Base-by-base conservation (phyloP, 2,113 vertebrate genomes). In the Bubo scandiacus region DNA sequence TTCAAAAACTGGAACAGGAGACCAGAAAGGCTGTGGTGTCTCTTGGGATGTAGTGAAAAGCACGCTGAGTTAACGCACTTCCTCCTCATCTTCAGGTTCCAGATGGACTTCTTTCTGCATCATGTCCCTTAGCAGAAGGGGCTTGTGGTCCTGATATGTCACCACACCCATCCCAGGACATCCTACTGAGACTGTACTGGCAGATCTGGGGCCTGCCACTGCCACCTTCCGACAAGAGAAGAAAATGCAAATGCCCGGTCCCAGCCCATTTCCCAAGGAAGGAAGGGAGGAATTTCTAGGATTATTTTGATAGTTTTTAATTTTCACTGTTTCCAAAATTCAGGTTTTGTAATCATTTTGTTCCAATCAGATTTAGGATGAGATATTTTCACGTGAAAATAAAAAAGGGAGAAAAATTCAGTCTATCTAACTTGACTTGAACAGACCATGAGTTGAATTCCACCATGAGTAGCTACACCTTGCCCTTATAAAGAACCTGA, bases 171-270 rank as follows among this genome's bases (percentile, higher is more conserved):
- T 16, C 26, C 40, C 70, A 43, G 30, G 20, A 10, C 47, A 20
- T 7, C 59, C 61, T 14, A 3, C 8, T 6, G 49, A 63, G 62
- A 8, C 4, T 0, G 11, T 10, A 1, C 18, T 6, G 74, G 47
- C 6, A 36, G 21, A 90, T 74, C 51, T n/a, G 67, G 94, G 43
- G 45, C 88, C 59, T 59, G 51, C 11, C 47, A 6, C 79, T 94
- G 92, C 88, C 97, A 97, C 88, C 96, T 95, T 55, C 91, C 12
- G 94, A 74, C 92, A 26, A 61, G 73, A 94, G 57, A n/a, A 11
- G 23, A 72, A 94, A 94, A 52, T 61, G 73, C 92, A 91, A 89
- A 61, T 29, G 9, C 12, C 26, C 30, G 10, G 4, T 58, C 36
- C 72, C 61, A 19, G 5, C 14, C 49, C 45, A 2, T 34, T 62